These are phyloP conservation scores for Balanococcus diminutus DNA, from an alignment of 2,888 invertebrate genomes.

Conservation along the genomic window DNA sequence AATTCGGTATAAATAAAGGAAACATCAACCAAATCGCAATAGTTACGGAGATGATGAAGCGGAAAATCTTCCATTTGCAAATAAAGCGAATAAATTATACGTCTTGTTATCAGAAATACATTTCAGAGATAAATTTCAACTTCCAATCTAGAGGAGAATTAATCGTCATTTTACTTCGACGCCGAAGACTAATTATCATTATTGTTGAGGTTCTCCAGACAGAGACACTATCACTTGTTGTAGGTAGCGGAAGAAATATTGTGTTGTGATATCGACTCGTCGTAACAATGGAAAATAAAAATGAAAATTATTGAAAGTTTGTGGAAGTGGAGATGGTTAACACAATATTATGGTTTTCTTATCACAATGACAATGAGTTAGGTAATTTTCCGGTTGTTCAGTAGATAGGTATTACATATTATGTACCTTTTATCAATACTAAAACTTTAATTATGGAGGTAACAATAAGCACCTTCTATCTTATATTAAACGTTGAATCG, in stretches of 20 bases:
- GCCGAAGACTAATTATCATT: neutral
- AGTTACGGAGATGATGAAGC: neutral
- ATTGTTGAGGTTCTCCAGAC: neutral
- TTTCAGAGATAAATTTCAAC: neutral
- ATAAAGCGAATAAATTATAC: neutral
- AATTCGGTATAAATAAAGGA: neutral
- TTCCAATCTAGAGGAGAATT: no score
- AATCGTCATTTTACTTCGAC: neutral
- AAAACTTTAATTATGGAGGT: no score
- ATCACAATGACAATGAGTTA: neutral
- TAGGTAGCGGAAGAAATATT: neutral
- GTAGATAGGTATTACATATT: no score
- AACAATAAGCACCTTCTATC: no score
- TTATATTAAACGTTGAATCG: no score
- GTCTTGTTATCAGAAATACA: neutral
- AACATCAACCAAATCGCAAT: neutral
- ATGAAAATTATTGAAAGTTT: neutral
- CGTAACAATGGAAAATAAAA: neutral
- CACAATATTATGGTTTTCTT: neutral
- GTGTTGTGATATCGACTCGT: neutral
- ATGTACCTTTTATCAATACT: no score
- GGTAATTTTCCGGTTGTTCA: no score
- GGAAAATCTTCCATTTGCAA: neutral
- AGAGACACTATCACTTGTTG: neutral
- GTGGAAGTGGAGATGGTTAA: neutral